Base-by-base conservation (phyloP, 1,140 invertebrate species). In the Lepidurus packardi region DNA sequence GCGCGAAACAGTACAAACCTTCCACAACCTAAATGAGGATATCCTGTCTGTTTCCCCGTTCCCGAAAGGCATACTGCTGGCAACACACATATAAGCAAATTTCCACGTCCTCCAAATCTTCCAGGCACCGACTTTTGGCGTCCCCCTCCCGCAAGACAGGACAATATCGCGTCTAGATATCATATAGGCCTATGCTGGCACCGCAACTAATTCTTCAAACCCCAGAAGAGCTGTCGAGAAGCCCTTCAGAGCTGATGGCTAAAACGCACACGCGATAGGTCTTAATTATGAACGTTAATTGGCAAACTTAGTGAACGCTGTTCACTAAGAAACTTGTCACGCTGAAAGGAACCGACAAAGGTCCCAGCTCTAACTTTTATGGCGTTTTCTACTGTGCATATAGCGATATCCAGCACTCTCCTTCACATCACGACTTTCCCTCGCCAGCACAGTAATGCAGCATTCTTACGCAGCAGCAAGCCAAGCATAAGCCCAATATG, bases 221-320 rank as follows among this genome's bases (percentile, higher is more conserved):
- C 3, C 34, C 34, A 34, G 3, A 34, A 34, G 34, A 34, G 34
- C 34, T 34, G 34, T 34, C 34, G 34, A 34, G 34, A 34, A 34
- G 34, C 34, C 34, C 34, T 34, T 34, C 4, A 34, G 34, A 34
- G 34, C 34, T 34, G 34, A 34, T 34, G 34, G 34, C 34, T 34
- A 34, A 34, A 34, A 34, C 34, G 4, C 34, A 34, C 34, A 34
- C 34, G 34, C 34, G 34, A 34, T 34, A 34, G 53, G 53, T 21
- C 53, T 65, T 65, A 65, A 65, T 65, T 65, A 65, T n/a, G 5
- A n/a, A 65, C 53, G 53, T 65, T 65, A 65, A 65, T 65, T 65
- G n/a, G 53, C 53, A 16, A 65, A 65, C 53, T 65, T 65, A n/a
- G 16, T 65, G 16, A 65, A 7, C 53, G 53, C 53, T 21, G 53